Conservation (phyloP, 1,140 invertebrate species). For the Bombus ignitus region DNA sequence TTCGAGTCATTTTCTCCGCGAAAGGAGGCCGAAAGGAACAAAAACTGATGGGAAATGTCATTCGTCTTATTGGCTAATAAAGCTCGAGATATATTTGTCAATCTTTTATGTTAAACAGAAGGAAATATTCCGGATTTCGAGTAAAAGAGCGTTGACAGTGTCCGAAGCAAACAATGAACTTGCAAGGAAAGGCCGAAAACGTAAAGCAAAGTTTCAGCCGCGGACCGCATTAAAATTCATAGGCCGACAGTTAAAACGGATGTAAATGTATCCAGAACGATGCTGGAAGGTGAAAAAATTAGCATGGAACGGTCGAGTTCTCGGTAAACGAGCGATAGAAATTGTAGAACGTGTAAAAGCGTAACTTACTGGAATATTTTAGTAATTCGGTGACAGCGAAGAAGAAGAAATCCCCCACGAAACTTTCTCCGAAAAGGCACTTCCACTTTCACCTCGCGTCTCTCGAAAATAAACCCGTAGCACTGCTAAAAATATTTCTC, state of each 20-base stretch:
- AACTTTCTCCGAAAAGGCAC: constrained; percentile 42
- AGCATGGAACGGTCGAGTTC: not conserved
- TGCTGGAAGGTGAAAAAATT: not conserved
- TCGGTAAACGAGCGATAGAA: not conserved
- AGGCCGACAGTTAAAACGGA: not conserved
- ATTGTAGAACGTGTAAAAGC: not conserved
- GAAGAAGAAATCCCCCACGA: constrained; percentile 28
- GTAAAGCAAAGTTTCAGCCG: not conserved
- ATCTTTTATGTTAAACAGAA: not conserved
- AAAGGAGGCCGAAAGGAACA: not conserved
- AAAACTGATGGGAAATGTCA: not conserved
- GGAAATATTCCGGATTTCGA: not conserved
- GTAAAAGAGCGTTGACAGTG: not conserved
- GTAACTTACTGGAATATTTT: constrained; percentile 20
- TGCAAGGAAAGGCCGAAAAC: not conserved
- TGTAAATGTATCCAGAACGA: not conserved
- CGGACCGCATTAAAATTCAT: not conserved
- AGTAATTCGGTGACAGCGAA: not conserved
- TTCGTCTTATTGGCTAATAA: not conserved
- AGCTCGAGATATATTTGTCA: not conserved
- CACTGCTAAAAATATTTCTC: constrained; percentile 34
- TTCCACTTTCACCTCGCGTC: constrained; percentile 49
- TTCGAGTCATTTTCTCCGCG: not conserved
- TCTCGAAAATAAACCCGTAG: constrained; percentile 36
- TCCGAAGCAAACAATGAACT: not conserved